Conservation (phyloP, 2,113 vertebrate genomes). For the Calidris pygmaea region DNA sequence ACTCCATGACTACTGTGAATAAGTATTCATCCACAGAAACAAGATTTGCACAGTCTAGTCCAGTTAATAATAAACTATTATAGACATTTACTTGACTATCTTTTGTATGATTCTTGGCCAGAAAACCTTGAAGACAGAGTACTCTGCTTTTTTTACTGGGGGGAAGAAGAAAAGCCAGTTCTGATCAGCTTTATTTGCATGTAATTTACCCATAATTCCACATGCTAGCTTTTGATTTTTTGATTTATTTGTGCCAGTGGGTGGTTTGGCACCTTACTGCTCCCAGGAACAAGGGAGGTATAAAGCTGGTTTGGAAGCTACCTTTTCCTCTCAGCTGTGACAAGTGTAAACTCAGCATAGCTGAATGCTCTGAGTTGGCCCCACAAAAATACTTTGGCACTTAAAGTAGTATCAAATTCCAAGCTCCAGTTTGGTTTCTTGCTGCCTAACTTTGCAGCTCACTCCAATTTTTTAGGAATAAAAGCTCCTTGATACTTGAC, state of each 20-base stretch:
- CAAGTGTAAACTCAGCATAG: conserved; percentile 40
- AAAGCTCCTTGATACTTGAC: background rate
- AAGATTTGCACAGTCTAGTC: conserved; percentile 37
- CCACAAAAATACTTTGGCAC: conserved; percentile 24
- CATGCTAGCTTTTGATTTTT: conserved; percentile 32
- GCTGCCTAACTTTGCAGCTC: background rate
- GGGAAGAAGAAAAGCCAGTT: conserved; percentile 34
- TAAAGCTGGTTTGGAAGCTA: conserved; percentile 42
- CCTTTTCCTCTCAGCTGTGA: conserved; percentile 44
- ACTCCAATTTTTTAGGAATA: background rate
- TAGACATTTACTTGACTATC: background rate
- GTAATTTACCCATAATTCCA: conserved; percentile 46
- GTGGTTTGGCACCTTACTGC: conserved; percentile 24
- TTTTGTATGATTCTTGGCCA: conserved; percentile 45
- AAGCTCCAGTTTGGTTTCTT: background rate
- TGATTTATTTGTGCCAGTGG: conserved; percentile 35
- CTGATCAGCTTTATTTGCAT: conserved; percentile 32
- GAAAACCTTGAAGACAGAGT: conserved; percentile 20
- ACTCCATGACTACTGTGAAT: background rate
- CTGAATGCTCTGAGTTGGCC: conserved; percentile 5
- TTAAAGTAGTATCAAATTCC: background rate
- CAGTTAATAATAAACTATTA: conserved; percentile 14
- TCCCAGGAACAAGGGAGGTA: conserved; percentile 1
- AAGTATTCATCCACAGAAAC: conserved; percentile 22
- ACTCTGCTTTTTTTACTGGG: background rate